phyloP scores from a whole-genome alignment of 1,140 invertebrate species.

The Halictus rubicundus region DNA sequence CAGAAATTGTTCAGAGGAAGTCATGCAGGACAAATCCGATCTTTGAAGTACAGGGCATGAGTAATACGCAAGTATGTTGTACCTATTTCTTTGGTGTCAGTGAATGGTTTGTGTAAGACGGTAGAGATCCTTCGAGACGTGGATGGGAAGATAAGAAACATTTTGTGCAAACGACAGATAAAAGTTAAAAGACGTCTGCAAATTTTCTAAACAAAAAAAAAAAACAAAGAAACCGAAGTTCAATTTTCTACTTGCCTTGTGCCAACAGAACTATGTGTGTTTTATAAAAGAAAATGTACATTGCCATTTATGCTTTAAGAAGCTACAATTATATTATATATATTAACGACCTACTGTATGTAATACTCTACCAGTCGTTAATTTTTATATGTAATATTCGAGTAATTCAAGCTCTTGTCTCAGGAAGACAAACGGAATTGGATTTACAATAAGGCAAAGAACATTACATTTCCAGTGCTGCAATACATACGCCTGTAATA shows the following conservation, averaged over 20 bases:
- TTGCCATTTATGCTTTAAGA: conserved; percentile 44
- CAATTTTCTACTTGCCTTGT: conserved; percentile 44
- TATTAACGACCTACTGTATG: conserved; percentile 23
- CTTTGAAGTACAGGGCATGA: conserved; percentile 59
- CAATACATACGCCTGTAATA: conserved; percentile 13
- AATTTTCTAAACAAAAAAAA: neutral
- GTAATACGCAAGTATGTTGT: conserved; percentile 22
- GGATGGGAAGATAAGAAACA: conserved; percentile 10
- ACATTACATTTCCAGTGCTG: conserved; percentile 39
- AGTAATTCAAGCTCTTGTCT: conserved; percentile 21
- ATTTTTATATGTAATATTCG: conserved; percentile 10
- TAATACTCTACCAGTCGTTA: conserved; percentile 19
- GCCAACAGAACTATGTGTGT: conserved; percentile 50
- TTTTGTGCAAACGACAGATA: neutral
- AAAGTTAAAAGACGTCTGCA: neutral
- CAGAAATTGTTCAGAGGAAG: conserved; percentile 75
- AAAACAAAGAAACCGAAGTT: neutral
- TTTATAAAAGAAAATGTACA: conserved; percentile 40
- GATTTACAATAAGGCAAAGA: conserved; percentile 1
- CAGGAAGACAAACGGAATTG: conserved; percentile 4
- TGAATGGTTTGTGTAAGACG: conserved; percentile 5
- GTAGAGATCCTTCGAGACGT: neutral
- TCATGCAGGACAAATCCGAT: conserved; percentile 72
- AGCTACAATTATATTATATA: conserved; percentile 5
- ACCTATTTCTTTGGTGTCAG: conserved; percentile 28